These are phyloP conservation scores for Pithys albifrons DNA, from an alignment of 2,113 vertebrate genomes.

Conservation along the genomic window DNA sequence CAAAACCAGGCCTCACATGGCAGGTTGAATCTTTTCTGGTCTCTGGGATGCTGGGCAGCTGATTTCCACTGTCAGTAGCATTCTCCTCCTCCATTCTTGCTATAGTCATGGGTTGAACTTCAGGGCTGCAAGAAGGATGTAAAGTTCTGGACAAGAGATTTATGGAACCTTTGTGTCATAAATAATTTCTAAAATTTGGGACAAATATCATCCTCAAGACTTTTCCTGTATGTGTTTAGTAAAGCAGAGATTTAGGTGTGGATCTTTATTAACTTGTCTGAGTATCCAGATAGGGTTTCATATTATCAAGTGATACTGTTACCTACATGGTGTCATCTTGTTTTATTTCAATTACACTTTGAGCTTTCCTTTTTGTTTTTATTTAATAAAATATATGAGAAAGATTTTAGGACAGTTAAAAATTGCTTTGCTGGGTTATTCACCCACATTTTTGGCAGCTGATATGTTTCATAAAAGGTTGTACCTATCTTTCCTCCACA, in stretches of 20 bases:
- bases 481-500: background rate
- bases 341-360: background rate
- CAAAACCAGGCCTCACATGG: background rate
- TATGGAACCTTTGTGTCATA: fast-evolving
- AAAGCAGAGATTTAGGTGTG: background rate
- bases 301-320: background rate
- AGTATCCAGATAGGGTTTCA: background rate
- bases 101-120: background rate
- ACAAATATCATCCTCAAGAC: background rate
- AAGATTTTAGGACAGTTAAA: background rate
- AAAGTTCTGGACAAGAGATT: background rate
- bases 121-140: background rate
- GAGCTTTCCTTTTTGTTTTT: fast-evolving
- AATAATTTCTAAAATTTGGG: background rate
- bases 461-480: background rate
- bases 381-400: background rate
- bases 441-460: background rate
- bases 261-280: background rate
- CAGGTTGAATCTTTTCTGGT: background rate
- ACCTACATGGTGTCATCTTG: background rate
- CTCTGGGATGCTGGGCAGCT: background rate
- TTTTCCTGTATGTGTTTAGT: background rate
- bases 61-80: background rate
- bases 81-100: background rate
- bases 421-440: background rate